These are phyloP conservation scores for Oncorhynchus gorbuscha DNA, from an alignment of 2,113 vertebrate species.

Conservation along the genomic window DNA sequence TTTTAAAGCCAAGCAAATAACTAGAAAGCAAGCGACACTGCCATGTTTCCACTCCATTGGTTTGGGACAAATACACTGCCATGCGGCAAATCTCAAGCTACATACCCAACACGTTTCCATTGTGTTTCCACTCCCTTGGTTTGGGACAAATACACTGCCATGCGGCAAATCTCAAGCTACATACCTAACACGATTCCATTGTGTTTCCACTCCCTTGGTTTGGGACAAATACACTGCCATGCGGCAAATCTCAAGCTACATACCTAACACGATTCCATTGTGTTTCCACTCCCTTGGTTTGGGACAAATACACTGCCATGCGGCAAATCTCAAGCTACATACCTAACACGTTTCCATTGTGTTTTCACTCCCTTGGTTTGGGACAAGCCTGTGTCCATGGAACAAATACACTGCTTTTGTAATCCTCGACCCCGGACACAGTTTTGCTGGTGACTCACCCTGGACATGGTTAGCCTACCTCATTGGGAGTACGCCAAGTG, in stretches of 20 bases:
- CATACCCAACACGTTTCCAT: constrained; percentile 52
- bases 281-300: too few species aligned
- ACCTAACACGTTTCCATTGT: too few species aligned
- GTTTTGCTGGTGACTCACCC: constrained; percentile 26
- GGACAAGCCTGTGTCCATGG: background rate
- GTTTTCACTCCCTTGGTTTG: too few species aligned
- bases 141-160: background rate
- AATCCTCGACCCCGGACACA: constrained; percentile 32
- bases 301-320: too few species aligned
- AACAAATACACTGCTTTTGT: constrained; percentile 38
- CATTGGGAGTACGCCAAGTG: constrained; percentile 44
- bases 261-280: too few species aligned
- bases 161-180: constrained; percentile 35
- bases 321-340: too few species aligned
- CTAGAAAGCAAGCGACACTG: background rate
- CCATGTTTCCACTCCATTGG: background rate
- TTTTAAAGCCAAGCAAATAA: background rate
- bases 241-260: background rate
- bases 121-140: constrained; percentile 32
- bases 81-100: constrained; percentile 34
- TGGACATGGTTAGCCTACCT: constrained; percentile 44
- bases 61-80: background rate
- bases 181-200: constrained; percentile 54
- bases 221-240: too few species aligned
- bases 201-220: constrained; percentile 25